Percentiles rank a stretch among this genome's conserved stretches.
These are phyloP conservation scores for Prosapia bicincta DNA, from an alignment of 2,888 invertebrate genomes.

Conservation along the genomic window DNA sequence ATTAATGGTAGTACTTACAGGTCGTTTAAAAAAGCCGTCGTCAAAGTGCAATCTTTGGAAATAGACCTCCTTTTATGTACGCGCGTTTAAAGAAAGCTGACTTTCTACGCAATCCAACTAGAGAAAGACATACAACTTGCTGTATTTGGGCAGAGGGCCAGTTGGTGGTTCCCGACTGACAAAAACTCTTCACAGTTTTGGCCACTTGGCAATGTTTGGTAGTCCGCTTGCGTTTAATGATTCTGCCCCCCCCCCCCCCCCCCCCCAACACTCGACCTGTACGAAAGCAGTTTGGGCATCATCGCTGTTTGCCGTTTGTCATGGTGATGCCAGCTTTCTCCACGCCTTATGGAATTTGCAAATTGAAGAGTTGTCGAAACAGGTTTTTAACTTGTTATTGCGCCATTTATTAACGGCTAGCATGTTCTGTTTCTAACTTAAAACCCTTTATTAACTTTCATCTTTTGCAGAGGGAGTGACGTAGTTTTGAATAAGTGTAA, in stretches of 20 bases:
- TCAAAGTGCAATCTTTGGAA: background rate
- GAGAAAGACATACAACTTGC: background rate
- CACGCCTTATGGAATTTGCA: background rate
- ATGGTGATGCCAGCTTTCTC: background rate
- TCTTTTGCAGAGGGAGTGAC: no score
- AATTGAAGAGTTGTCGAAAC: background rate
- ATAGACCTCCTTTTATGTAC: background rate
- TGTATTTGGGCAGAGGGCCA: background rate
- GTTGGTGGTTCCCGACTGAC: background rate
- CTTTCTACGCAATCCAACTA: background rate
- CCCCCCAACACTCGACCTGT: no score
- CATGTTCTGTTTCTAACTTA: no score
- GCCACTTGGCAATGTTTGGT: background rate
- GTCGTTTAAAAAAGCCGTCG: no score
- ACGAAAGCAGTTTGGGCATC: no score
- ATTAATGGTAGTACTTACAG: no score
- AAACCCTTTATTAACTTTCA: no score
- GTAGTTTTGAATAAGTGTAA: no score
- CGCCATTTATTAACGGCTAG: no score
- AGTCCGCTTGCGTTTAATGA: no score
- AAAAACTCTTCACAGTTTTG: background rate
- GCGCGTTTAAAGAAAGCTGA: background rate
- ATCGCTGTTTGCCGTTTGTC: background rate
- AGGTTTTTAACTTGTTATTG: no score
- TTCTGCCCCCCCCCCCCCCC: no score